Conservation (phyloP, 2,888 invertebrate species). For the Seira ritae region DNA sequence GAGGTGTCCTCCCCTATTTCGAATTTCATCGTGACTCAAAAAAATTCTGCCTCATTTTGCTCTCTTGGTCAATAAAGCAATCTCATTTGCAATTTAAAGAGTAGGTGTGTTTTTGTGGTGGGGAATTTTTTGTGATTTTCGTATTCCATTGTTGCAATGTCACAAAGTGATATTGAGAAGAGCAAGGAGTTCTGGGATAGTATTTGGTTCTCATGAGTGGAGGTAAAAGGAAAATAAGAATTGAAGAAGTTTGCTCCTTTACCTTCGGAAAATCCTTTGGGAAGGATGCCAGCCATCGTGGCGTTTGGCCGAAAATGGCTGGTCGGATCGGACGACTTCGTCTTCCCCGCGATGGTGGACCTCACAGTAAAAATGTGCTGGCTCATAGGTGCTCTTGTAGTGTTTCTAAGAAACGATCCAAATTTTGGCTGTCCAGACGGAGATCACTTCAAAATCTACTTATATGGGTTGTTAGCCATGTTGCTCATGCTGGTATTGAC, state of each 20-base stretch:
- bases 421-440: conserved; percentile 82
- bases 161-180: conserved; percentile 45
- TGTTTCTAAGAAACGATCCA: conserved; percentile 62
- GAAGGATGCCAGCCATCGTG: conserved; percentile 88
- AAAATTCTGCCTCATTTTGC: no score
- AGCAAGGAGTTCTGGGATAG: conserved; percentile 49
- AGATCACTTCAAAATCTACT: conserved; percentile 84
- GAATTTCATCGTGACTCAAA: no score
- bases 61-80: not conserved
- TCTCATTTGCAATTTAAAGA: conserved; percentile 22
- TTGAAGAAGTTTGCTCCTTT: not conserved
- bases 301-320: conserved; percentile 93
- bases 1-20: no score
- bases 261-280: not conserved
- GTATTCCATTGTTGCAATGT: conserved; percentile 16
- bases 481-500: conserved; percentile 75
- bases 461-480: conserved; percentile 79
- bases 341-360: conserved; percentile 83
- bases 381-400: conserved; percentile 60
- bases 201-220: conserved; percentile 38
- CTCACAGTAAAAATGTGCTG: conserved; percentile 62
- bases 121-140: no score
- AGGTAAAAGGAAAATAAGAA: not conserved
- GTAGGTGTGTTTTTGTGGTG: conserved; percentile 24
- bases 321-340: conserved; percentile 93